Percentiles rank a stretch among this genome's conserved stretches.
These are phyloP conservation scores for Ochotona princeps DNA, from an alignment of 2,113 vertebrate species.

Conservation along the genomic window DNA sequence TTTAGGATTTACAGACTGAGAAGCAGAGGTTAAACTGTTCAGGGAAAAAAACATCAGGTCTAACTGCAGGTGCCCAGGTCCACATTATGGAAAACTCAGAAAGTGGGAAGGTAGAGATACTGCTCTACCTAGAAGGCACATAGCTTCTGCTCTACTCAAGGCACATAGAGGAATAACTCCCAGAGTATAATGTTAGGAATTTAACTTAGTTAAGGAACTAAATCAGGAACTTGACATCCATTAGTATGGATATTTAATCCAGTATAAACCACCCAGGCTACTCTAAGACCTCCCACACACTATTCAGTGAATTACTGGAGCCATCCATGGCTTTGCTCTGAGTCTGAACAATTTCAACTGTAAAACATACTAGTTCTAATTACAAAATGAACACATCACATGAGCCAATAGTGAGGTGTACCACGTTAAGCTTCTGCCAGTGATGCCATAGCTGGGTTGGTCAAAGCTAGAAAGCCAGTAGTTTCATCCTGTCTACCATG, in stretches of 20 bases:
- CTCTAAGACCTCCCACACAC: neutral
- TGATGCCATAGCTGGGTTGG: too few species aligned
- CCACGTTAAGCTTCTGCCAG: too few species aligned
- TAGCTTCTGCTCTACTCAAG: neutral
- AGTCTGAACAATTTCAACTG: neutral
- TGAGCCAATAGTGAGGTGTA: too few species aligned
- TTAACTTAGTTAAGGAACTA: too few species aligned
- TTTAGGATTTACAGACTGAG: neutral
- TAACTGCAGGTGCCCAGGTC: neutral
- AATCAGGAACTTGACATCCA: too few species aligned
- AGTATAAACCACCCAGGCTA: neutral
- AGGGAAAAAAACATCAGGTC: neutral
- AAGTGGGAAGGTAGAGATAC: neutral
- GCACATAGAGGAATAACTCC: neutral
- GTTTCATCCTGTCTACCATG: too few species aligned
- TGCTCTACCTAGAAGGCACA: neutral
- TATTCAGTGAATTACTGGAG: neutral
- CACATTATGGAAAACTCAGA: neutral
- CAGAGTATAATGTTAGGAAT: neutral
- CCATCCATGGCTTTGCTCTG: neutral
- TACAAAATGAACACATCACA: constrained; percentile 20
- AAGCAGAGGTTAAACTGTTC: neutral
- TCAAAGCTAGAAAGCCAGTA: too few species aligned
- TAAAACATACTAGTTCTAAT: neutral
- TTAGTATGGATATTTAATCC: neutral